Conservation (phyloP, 2,113 vertebrate genomes). For the Hassar affinis region DNA sequence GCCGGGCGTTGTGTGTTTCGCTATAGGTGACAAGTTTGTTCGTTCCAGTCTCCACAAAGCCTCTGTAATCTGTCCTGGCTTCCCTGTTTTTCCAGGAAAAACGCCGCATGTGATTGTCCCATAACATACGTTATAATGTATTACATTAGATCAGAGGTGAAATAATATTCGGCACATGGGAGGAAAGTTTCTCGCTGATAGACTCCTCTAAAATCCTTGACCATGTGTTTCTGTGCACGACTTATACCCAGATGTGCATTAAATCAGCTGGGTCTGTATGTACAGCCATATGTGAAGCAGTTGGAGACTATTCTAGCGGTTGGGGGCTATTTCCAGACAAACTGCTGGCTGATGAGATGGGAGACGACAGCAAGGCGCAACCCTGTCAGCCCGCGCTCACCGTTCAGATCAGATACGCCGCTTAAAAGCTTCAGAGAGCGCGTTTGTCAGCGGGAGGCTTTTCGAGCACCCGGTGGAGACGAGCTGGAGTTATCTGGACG, state of each 20-base stretch:
- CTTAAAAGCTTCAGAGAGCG: background rate
- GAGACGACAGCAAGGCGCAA: background rate
- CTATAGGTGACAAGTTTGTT: slow-evolving; percentile 6
- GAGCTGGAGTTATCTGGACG: background rate
- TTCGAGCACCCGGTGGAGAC: background rate
- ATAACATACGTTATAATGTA: slow-evolving; percentile 1
- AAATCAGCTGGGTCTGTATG: slow-evolving; percentile 7
- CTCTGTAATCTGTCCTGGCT: slow-evolving; percentile 46
- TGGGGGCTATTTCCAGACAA: background rate
- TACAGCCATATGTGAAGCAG: background rate
- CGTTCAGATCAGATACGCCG: background rate
- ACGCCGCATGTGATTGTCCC: background rate
- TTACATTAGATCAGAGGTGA: slow-evolving; percentile 56
- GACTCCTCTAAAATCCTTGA: background rate
- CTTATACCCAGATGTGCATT: background rate
- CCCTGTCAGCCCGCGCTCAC: background rate
- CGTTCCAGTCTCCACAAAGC: background rate
- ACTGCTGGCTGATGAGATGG: background rate
- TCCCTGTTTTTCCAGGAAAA: slow-evolving; percentile 28
- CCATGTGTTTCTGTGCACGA: background rate
- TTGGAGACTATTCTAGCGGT: background rate
- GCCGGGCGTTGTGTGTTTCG: background rate
- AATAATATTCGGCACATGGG: slow-evolving; percentile 36
- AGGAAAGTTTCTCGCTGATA: slow-evolving; percentile 18
- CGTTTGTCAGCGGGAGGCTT: background rate